phyloP scores from a whole-genome alignment of 2,888 invertebrate species.

The Ephialtes manifestator region DNA sequence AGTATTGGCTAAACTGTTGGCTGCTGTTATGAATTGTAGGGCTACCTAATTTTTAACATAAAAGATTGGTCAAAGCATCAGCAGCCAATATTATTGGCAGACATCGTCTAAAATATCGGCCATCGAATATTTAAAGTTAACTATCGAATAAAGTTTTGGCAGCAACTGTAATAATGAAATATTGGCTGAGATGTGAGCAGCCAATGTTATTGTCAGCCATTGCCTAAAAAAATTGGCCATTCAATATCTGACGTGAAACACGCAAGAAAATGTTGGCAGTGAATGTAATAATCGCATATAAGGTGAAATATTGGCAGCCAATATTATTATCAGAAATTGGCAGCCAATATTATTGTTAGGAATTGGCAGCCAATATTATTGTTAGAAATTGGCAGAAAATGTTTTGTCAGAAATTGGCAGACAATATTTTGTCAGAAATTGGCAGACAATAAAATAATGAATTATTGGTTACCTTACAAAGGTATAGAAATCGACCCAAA shows the following conservation, averaged over 20 bases:
- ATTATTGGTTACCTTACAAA: neutral
- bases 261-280: too few species aligned
- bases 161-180: neutral
- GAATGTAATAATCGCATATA: too few species aligned
- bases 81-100: neutral
- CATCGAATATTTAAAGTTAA: neutral
- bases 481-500: neutral
- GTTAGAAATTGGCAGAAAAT: too few species aligned
- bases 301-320: neutral
- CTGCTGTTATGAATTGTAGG: too few species aligned
- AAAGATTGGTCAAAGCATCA: neutral
- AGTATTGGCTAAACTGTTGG: neutral
- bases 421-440: neutral
- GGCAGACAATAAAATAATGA: neutral
- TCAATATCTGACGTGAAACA: too few species aligned
- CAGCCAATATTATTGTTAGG: too few species aligned
- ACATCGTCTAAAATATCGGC: neutral
- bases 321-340: neutral
- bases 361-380: constrained; percentile 1
- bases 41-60: neutral
- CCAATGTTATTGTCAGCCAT: neutral
- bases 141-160: neutral
- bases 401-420: neutral
- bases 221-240: neutral
- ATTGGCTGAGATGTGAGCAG: neutral